Evolutionary conservation across 2,888 invertebrate genomes (phyloP).

Genomic region (Syrista parreyssii): DNA sequence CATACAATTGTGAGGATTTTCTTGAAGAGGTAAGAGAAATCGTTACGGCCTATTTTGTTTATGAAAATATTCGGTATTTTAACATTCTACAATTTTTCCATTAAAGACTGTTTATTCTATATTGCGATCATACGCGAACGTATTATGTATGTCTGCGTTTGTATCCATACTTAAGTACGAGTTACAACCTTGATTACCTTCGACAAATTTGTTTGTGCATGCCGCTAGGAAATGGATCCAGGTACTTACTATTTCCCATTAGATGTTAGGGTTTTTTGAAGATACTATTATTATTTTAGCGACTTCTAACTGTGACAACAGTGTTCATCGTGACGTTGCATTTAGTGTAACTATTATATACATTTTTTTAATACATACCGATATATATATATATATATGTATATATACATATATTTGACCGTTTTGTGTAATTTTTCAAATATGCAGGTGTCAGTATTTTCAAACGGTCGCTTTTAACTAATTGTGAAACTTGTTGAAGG

Average conservation of each 20-base stretch:
- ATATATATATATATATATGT: not conserved
- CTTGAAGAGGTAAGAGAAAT: not conserved
- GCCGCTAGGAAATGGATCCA: constrained; percentile 53
- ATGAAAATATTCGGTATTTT: not conserved
- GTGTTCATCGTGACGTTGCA: not conserved
- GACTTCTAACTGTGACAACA: not conserved
- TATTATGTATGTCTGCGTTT: not conserved
- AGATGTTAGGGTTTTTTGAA: not conserved
- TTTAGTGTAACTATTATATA: not conserved
- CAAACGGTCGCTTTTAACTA: not conserved
- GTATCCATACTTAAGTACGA: not conserved
- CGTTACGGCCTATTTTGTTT: not conserved
- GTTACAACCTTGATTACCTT: not conserved
- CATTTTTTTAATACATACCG: not conserved
- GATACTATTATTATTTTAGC: not conserved
- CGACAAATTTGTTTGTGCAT: constrained; percentile 28
- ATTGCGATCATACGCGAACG: not conserved
- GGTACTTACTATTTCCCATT: constrained; percentile 41
- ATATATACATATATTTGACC: not conserved
- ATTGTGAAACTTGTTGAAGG: not conserved
- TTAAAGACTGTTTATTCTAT: not conserved
- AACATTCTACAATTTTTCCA: not conserved
- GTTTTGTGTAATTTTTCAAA: not conserved
- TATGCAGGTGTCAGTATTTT: too few relatives aligned
- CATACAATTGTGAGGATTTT: not conserved